Conservation (phyloP, 1,140 invertebrate species). For the Achatina immaculata region DNA sequence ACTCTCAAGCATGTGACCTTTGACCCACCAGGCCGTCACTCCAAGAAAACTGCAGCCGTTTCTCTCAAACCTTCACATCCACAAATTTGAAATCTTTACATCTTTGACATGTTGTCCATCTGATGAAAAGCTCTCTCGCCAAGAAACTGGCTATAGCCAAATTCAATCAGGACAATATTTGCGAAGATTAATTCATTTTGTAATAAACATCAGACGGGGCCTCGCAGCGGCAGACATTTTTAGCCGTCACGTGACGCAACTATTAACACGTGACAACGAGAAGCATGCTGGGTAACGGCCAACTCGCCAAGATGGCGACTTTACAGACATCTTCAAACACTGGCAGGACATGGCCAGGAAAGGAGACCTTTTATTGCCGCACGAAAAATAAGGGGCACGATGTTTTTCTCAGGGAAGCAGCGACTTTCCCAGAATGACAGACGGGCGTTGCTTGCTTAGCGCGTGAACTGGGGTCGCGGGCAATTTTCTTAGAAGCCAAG, state of each 20-base stretch:
- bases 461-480: slow-evolving; percentile 28
- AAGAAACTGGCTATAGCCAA: not conserved
- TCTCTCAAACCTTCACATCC: not conserved
- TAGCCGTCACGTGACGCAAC: not conserved
- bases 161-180: not conserved
- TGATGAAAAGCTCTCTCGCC: not conserved
- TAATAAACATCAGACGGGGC: not conserved
- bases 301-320: slow-evolving; percentile 28
- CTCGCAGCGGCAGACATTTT: not conserved
- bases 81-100: not conserved
- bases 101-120: not conserved
- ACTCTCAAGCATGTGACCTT: too few species aligned
- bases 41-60: too few species aligned
- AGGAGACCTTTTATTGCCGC: slow-evolving; percentile 15
- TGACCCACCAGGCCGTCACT: too few species aligned
- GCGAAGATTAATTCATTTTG: slow-evolving; percentile 4
- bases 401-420: slow-evolving; percentile 20
- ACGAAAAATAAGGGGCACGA: slow-evolving; percentile 9
- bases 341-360: slow-evolving; percentile 12
- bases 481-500: slow-evolving; percentile 34
- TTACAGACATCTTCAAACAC: slow-evolving; percentile 16
- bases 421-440: slow-evolving; percentile 21
- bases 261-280: slow-evolving; percentile 16
- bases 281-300: not conserved
- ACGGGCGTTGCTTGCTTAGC: slow-evolving; percentile 26